These are phyloP conservation scores for Diabrotica virgifera DNA, from an alignment of 1,140 invertebrate species.

Conservation along the genomic window DNA sequence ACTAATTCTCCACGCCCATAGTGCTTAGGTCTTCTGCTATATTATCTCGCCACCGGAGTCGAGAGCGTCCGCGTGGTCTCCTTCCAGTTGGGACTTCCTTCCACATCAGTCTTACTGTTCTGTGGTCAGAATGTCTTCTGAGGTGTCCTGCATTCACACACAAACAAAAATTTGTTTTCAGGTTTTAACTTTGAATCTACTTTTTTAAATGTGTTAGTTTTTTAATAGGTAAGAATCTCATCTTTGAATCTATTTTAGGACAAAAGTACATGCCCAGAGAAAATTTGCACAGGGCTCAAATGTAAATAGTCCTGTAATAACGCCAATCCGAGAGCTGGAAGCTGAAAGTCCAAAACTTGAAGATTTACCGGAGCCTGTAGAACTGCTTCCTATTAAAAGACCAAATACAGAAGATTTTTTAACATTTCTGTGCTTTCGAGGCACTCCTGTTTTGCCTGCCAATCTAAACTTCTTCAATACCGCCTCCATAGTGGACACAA, in stretches of 20 bases:
- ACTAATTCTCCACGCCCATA: too few relatives aligned
- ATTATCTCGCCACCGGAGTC: too few relatives aligned
- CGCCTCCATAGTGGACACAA: conserved; percentile 41
- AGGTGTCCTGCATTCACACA: too few relatives aligned
- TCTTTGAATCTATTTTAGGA: conserved; percentile 51
- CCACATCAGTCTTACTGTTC: too few relatives aligned
- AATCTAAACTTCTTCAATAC: conserved; percentile 72
- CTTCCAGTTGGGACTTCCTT: too few relatives aligned
- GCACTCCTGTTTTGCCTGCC: conserved; percentile 70
- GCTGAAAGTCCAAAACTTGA: conserved; percentile 47
- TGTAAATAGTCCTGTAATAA: conserved; percentile 54
- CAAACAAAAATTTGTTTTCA: not conserved
- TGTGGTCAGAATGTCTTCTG: too few relatives aligned
- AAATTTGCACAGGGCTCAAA: conserved; percentile 84
- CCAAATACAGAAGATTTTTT: conserved; percentile 89
- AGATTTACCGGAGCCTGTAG: conserved; percentile 49
- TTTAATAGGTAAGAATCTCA: conserved; percentile 17
- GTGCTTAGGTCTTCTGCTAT: too few relatives aligned
- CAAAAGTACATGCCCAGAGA: conserved; percentile 81
- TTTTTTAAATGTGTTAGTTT: not conserved
- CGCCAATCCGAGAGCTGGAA: conserved; percentile 61
- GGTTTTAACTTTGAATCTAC: conserved; percentile 12
- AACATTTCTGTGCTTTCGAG: conserved; percentile 84
- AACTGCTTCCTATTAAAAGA: conserved; percentile 63
- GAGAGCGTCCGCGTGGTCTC: too few relatives aligned